Base-by-base conservation (phyloP, 2,888 invertebrate species). In the Chorisops tibialis region DNA sequence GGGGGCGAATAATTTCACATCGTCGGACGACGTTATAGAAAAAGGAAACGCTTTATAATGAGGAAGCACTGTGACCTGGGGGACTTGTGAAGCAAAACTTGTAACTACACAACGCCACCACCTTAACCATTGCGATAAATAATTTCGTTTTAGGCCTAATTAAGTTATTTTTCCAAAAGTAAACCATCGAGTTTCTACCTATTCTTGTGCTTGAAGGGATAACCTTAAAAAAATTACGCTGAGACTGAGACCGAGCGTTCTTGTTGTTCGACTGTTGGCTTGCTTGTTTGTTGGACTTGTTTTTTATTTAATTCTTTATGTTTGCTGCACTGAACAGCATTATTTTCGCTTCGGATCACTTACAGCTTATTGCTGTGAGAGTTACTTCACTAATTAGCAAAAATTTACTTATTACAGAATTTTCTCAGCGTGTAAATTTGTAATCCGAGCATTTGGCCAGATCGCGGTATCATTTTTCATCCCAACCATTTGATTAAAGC, bases 41-140 rank as follows among this genome's bases (percentile, higher is more conserved):
- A 30, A 66, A 62, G 66, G 66, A 66, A 66, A 61, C 64, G 59
- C 52, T 56, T 59, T 54, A 61, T 64, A 66, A 66, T 66, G 66
- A 66, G 66, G 66, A 66, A 66, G 61, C 66, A 59, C 48, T 59
- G 49, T 64, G 51, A 56, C 30, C 35, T 43, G 56, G 41, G n/a
- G 22, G 51, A 21, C n/a, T 12, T n/a, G n/a, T n/a, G 6, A n/a
- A 14, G 9, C 16, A 11, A 22, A n/a, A 39, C 19, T 37, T 37
- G 52, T 14, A n/a, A 4, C 9, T 54, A 41, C 52, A 41, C 22
- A 24, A 14, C 22, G 39, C 21, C 39, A 39, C 41, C 41, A 41
- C 21, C 21, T 54, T 41, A 38, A 41, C 21, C 48, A 9, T 48
- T 19, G 22, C 24, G 30, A 35, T 45, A 45, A 58, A 56, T 45